These are phyloP conservation scores for Muscina levida DNA, from an alignment of 2,888 invertebrate species.

Conservation along the genomic window DNA sequence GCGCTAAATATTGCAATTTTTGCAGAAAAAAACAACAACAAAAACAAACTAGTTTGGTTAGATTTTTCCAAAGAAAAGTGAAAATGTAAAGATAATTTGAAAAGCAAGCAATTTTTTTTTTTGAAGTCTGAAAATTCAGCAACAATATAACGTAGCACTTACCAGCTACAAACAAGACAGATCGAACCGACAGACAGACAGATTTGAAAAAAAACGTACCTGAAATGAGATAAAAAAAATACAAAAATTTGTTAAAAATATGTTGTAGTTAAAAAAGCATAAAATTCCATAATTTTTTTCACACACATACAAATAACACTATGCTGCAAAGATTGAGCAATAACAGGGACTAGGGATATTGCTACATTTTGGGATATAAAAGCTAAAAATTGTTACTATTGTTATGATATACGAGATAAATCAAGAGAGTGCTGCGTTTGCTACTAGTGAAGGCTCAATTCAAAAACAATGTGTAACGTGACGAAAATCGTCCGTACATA, in stretches of 20 bases:
- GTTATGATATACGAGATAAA: no score
- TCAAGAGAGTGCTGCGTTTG: no score
- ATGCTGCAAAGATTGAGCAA: no score
- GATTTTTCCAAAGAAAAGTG: conserved; percentile 56
- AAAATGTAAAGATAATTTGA: conserved; percentile 47
- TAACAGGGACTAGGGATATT: no score
- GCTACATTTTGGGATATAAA: no score
- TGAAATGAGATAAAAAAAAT: conserved; percentile 49
- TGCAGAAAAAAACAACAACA: not conserved
- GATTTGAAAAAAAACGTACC: conserved; percentile 59
- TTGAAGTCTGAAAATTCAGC: not conserved
- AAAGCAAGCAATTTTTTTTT: not conserved
- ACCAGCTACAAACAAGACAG: conserved; percentile 31
- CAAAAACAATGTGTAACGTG: no score
- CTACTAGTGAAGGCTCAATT: no score
- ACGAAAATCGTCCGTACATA: no score
- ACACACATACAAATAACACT: not conserved
- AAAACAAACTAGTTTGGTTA: conserved; percentile 56
- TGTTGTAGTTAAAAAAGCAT: not conserved
- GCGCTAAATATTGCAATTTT: conserved; percentile 6
- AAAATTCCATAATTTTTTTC: conserved; percentile 17
- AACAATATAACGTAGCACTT: conserved; percentile 37
- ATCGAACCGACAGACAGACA: conserved; percentile 34
- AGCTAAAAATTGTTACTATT: no score
- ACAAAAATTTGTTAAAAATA: conserved; percentile 19